phyloP scores from a whole-genome alignment of 2,113 vertebrate species.

The Hemiscyllium ocellatum region DNA sequence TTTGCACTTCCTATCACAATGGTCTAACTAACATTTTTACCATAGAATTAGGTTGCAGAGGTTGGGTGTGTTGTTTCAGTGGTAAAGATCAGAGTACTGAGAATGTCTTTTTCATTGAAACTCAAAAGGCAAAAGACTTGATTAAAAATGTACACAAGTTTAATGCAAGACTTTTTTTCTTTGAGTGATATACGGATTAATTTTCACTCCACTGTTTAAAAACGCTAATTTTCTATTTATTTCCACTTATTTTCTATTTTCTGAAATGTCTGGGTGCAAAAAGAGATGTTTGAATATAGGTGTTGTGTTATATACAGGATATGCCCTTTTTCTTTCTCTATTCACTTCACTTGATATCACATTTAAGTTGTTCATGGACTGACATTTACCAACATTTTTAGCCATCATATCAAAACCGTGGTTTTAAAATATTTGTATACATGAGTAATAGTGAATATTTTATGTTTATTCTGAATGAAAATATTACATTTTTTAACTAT shows the following conservation, averaged over 20 bases:
- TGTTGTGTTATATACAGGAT: background rate
- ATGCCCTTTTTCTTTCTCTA: background rate
- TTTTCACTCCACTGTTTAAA: background rate
- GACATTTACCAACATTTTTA: background rate
- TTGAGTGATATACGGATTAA: background rate
- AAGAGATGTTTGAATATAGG: background rate
- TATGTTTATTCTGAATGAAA: background rate
- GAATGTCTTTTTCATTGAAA: background rate
- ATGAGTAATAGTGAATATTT: background rate
- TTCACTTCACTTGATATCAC: background rate
- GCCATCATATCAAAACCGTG: background rate
- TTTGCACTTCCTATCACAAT: background rate
- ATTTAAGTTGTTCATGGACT: background rate
- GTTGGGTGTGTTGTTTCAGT: background rate
- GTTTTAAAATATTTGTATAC: background rate
- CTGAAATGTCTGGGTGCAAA: background rate
- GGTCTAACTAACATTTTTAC: background rate
- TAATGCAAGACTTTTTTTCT: background rate
- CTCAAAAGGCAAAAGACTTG: background rate
- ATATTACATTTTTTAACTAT: background rate
- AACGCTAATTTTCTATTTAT: background rate
- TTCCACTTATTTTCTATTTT: background rate
- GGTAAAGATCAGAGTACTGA: background rate
- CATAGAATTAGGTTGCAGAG: background rate
- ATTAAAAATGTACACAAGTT: background rate